A percentile compares a stretch with the other conserved stretches of the same genome.
phyloP scores from a whole-genome alignment of 2,888 invertebrate species.

The Anoncus sp. region DNA sequence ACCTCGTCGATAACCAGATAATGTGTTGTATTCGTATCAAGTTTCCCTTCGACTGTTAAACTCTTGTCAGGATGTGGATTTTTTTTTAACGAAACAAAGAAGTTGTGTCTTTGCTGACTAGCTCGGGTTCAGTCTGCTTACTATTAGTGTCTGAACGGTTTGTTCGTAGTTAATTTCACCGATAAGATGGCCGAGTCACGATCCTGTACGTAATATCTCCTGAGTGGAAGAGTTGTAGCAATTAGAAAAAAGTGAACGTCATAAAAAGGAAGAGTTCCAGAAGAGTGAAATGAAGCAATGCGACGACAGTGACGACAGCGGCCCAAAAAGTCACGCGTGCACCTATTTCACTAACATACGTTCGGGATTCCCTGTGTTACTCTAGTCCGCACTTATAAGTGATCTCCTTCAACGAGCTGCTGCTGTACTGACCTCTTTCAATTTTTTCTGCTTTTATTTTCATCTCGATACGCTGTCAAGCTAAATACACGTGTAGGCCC shows the following conservation, averaged over 20 bases:
- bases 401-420: constrained; percentile 28
- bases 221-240: not conserved
- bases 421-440: constrained; percentile 32
- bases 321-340: constrained; percentile 2
- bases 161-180: constrained; percentile 70
- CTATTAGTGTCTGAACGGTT: constrained; percentile 44
- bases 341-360: not conserved
- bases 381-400: not conserved
- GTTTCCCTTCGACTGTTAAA: not conserved
- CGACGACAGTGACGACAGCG: constrained; percentile 30
- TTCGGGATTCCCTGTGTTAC: constrained; percentile 9
- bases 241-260: constrained; percentile 19
- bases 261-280: constrained; percentile 39
- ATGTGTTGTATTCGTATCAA: not conserved
- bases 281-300: constrained; percentile 26
- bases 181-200: constrained; percentile 59
- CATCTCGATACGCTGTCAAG: constrained; percentile 20
- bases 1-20: no score
- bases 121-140: constrained; percentile 16
- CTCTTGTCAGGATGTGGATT: not conserved
- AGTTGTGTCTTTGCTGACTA: not conserved
- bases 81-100: not conserved
- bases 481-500: constrained; percentile 25
- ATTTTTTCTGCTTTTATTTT: constrained; percentile 24
- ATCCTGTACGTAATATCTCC: constrained; percentile 3